Base-by-base conservation (phyloP, 2,797 vertebrate genomes). In the Crax fasciolata region DNA sequence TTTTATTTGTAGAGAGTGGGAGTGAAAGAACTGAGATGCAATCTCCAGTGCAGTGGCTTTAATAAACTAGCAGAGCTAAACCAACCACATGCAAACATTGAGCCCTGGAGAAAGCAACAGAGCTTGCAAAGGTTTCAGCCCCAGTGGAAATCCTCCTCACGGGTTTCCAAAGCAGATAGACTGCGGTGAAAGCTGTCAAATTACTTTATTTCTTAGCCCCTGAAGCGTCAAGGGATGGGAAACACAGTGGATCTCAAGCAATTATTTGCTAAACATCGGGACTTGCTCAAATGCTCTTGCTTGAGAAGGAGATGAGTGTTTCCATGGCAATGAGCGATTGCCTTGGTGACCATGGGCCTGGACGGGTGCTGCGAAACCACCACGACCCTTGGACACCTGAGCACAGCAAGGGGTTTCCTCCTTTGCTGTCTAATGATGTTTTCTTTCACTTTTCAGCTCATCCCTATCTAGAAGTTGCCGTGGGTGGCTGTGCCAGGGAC, bases 251-350 rank as follows among this genome's bases (percentile, higher is more conserved):
- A 80, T 74, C 57, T 41, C 52, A 2, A 65, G 70, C 76, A 44
- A n/a, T 79, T 86, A 66, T 17, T 83, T 25, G 54, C 89, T 67
- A 17, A 28, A 13, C 20, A 52, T 24, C 35, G 2, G 68, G 82
- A 74, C 66, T 57, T 67, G 78, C 78, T 81, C 61, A 88, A 52
- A 80, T n/a, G 84, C 66, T 89, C 70, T 65, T 25, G 48, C 93
- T 51, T 19, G 72, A 41, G 94, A 81, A 88, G 65, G 79, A 68
- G 89, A 55, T 1, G 4, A 63, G 61, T 1, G 95, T 97, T 96
- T 87, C 95, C 96, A 96, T 96, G 91, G 94, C 73, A 20, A 97
- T 89, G 62, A 89, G 93, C 52, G 75, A 96, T 89, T 10, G 87
- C 94, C 95, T 59, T 78, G 93, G 93, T 94, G 96, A 94, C 87